phyloP scores from a whole-genome alignment of 1,140 invertebrate genomes.

The Dolichoris vasculosae region DNA sequence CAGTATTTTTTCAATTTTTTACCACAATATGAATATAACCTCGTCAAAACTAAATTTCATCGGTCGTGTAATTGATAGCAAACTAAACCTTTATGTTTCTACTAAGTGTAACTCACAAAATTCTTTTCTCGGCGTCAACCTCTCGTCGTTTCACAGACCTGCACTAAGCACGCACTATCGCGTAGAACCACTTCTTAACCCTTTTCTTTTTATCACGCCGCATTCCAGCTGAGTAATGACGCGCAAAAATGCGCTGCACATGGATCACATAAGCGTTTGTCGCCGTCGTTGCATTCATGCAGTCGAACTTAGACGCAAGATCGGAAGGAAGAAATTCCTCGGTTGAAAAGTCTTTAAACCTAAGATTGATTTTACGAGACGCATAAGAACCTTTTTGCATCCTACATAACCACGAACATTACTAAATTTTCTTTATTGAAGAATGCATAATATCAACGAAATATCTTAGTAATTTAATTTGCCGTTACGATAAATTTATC shows the following conservation, averaged over 20 bases:
- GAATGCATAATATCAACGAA: background rate
- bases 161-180: constrained; percentile 22
- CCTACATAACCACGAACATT: background rate
- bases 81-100: too few relatives aligned
- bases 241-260: constrained; percentile 25
- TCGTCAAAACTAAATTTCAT: background rate
- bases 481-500: background rate
- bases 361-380: constrained; percentile 45
- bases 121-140: background rate
- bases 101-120: background rate
- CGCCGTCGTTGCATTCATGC: background rate
- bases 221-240: constrained; percentile 44
- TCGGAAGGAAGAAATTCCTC: background rate
- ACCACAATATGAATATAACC: too few relatives aligned
- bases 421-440: background rate
- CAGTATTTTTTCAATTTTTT: too few relatives aligned
- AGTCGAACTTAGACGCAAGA: background rate
- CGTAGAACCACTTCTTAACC: constrained; percentile 1
- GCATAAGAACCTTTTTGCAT: constrained; percentile 3
- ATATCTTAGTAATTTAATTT: background rate
- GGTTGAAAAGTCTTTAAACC: background rate
- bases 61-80: background rate
- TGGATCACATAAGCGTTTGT: background rate
- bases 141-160: background rate
- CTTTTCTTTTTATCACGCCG: constrained; percentile 13